phyloP scores from a whole-genome alignment of 1,140 invertebrate species.

The Lordiphosa mommai region DNA sequence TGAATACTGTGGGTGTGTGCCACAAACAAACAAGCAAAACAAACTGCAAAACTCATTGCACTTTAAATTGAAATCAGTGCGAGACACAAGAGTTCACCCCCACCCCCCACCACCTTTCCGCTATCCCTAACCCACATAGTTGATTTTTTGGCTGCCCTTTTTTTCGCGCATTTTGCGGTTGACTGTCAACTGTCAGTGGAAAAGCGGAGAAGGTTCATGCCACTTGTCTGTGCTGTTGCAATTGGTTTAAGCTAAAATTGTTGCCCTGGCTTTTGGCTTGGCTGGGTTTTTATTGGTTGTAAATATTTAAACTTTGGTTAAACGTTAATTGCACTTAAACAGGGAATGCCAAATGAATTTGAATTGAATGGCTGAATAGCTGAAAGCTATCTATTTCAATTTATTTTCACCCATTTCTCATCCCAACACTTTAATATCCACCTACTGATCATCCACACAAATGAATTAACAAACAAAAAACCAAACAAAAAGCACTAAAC shows the following conservation, averaged over 20 bases:
- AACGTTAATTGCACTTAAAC: slow-evolving; percentile 60
- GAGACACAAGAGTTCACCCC: slow-evolving; percentile 39
- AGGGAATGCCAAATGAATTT: slow-evolving; percentile 16
- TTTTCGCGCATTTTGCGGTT: slow-evolving; percentile 68
- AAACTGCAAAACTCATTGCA: slow-evolving; percentile 69
- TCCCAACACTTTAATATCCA: slow-evolving; percentile 30
- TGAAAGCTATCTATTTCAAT: neutral
- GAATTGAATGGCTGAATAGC: neutral
- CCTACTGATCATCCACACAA: slow-evolving; percentile 51
- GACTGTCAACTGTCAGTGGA: slow-evolving; percentile 65
- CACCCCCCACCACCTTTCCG: neutral
- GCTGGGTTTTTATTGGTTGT: slow-evolving; percentile 65
- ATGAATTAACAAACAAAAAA: slow-evolving; percentile 22
- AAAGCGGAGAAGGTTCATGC: slow-evolving; percentile 8
- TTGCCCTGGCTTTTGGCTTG: slow-evolving; percentile 44
- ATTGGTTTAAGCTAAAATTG: slow-evolving; percentile 71
- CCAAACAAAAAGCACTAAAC: slow-evolving; percentile 36
- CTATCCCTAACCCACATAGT: slow-evolving; percentile 6
- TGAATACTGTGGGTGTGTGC: slow-evolving; percentile 16
- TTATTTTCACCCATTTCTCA: slow-evolving; percentile 32
- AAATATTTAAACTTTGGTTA: slow-evolving; percentile 58
- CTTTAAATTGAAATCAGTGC: slow-evolving; percentile 73
- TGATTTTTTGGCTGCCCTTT: slow-evolving; percentile 44
- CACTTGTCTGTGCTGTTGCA: slow-evolving; percentile 26
- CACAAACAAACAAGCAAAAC: slow-evolving; percentile 63